phyloP scores from a whole-genome alignment of 2,797 vertebrate genomes.

The Paguma larvata region DNA sequence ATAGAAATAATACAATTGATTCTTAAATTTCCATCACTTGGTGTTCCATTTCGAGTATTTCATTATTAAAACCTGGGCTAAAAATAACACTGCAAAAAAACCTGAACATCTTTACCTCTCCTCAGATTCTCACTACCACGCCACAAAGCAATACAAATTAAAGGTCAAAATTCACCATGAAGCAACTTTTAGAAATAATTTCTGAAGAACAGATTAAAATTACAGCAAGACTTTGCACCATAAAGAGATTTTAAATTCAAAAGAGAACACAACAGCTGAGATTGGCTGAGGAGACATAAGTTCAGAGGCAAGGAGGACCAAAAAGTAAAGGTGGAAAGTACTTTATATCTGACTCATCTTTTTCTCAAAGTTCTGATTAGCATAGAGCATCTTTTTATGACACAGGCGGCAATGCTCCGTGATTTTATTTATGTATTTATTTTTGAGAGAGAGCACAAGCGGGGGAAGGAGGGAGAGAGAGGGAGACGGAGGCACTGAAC shows the following conservation, averaged over 20 bases:
- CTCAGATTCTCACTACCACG: constrained; percentile 40
- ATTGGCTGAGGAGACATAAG: neutral
- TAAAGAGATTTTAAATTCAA: constrained; percentile 22
- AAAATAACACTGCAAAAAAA: constrained; percentile 67
- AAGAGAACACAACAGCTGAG: neutral
- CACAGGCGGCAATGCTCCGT: neutral
- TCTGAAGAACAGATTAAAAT: constrained; percentile 53
- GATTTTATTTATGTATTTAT: no score
- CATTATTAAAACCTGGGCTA: constrained; percentile 60
- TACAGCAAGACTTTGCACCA: constrained; percentile 14
- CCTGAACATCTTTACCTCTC: constrained; percentile 53
- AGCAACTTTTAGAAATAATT: constrained; percentile 52
- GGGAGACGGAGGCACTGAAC: no score
- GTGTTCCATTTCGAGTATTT: constrained; percentile 46
- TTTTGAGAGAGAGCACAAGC: no score
- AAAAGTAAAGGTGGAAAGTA: constrained; percentile 9
- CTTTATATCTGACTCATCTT: neutral
- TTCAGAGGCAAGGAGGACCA: neutral
- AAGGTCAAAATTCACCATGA: constrained; percentile 54
- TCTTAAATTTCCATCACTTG: constrained; percentile 70
- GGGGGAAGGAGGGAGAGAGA: no score
- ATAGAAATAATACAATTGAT: constrained; percentile 64
- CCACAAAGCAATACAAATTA: constrained; percentile 66
- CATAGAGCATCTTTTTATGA: constrained; percentile 30
- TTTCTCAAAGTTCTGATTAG: constrained; percentile 35